A percentile compares a stretch with the other conserved stretches of the same genome.
Conservation (phyloP, 2,113 vertebrate genomes). For the Dryoscopus gambensis region DNA sequence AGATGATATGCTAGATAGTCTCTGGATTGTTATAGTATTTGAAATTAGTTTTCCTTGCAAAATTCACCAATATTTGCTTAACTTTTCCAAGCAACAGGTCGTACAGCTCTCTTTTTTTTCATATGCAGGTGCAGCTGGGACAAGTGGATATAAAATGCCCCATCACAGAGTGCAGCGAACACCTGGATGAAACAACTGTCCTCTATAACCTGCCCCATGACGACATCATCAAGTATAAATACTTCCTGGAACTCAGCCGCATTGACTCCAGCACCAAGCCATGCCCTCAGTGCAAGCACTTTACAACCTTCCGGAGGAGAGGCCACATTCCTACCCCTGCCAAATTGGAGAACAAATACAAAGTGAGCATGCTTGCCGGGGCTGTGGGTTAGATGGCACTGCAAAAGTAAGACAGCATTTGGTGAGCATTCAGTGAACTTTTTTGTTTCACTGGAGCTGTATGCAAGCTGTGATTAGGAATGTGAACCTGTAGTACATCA, state of each 20-base stretch:
- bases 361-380: constrained; percentile 79
- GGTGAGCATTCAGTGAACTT: constrained; percentile 47
- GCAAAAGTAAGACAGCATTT: constrained; percentile 30
- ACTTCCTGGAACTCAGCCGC: constrained; percentile 93
- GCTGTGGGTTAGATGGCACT: constrained; percentile 36
- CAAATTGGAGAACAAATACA: constrained; percentile 92
- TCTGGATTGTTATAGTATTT: neutral
- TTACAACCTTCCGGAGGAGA: constrained; percentile 88
- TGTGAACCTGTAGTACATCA: neutral
- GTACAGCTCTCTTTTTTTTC: neutral
- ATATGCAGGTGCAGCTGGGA: constrained; percentile 83
- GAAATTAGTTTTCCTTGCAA: neutral
- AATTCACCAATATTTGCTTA: neutral
- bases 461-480: constrained; percentile 21
- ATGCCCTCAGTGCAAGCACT: constrained; percentile 94
- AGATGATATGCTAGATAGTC: neutral
- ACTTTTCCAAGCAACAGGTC: neutral
- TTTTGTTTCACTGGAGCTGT: neutral
- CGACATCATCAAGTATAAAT: constrained; percentile 90
- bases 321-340: constrained; percentile 79
- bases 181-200: constrained; percentile 87
- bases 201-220: constrained; percentile 84
- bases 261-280: constrained; percentile 95
- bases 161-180: constrained; percentile 90
- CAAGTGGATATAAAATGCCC: constrained; percentile 88